These are phyloP conservation scores for Ammodytes dubius DNA, from an alignment of 2,113 vertebrate species.

Conservation along the genomic window DNA sequence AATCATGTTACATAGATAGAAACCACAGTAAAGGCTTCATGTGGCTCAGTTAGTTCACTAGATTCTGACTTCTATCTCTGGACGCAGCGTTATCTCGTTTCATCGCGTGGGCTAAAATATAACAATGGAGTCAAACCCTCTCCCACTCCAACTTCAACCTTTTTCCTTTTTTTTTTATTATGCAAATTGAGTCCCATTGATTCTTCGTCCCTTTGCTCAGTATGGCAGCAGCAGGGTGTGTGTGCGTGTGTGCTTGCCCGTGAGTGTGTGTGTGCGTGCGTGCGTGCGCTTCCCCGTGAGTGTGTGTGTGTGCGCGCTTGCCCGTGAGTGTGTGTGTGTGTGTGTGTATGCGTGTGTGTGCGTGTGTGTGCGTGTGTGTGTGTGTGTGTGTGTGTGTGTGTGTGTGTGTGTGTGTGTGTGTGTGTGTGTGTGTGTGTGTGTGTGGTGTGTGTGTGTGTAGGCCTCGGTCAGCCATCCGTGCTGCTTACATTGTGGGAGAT, in stretches of 20 bases:
- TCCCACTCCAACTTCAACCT: conserved; percentile 8
- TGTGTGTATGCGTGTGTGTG: conserved; percentile 13
- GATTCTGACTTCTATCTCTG: conserved; percentile 1
- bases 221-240: conserved; percentile 8
- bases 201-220: conserved; percentile 41
- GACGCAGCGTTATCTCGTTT: conserved; percentile 16
- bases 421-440: too few relatives aligned
- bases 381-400: not conserved
- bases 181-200: conserved; percentile 60
- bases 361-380: not conserved
- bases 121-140: conserved; percentile 13
- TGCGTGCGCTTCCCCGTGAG: conserved; percentile 4
- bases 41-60: not conserved
- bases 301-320: too few relatives aligned
- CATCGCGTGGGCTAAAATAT: not conserved
- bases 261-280: conserved; percentile 6
- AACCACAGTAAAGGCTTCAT: conserved; percentile 13
- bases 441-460: too few relatives aligned
- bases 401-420: conserved; percentile 16
- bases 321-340: conserved; percentile 2
- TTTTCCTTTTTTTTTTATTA: conserved; percentile 12
- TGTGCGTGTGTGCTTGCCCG: not conserved
- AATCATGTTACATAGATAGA: conserved; percentile 53
- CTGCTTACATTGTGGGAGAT: conserved; percentile 6
- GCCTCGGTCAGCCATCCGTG: conserved; percentile 41